Evolutionary conservation across 1,140 invertebrate species (phyloP).

Genomic region (Meloidogyne chitwoodi): DNA sequence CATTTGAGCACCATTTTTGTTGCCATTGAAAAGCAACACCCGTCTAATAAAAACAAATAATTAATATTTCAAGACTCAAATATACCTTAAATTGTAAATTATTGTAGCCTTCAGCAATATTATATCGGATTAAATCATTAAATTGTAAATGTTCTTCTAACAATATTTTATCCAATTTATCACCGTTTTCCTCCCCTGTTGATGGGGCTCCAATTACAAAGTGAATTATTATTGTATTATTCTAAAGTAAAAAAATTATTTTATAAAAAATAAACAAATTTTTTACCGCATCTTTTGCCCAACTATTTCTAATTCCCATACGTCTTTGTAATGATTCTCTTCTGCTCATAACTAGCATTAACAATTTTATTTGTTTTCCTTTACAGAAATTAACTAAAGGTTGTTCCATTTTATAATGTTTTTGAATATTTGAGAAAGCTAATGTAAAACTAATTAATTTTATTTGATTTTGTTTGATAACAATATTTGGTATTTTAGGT

Average conservation of each 20-base stretch:
- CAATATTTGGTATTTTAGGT: not conserved
- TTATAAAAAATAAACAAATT: not conserved
- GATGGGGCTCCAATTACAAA: conserved; percentile 1
- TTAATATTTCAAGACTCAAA: not conserved
- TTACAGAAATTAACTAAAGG: not conserved
- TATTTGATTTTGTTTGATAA: not conserved
- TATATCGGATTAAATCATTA: not conserved
- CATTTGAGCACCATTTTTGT: conserved; percentile 4
- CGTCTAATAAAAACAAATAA: not conserved
- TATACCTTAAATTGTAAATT: conserved; percentile 9
- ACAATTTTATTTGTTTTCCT: conserved; percentile 4
- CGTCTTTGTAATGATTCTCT: not conserved
- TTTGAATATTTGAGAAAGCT: not conserved
- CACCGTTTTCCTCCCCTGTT: not conserved
- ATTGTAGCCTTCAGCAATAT: not conserved
- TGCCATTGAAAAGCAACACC: conserved; percentile 17
- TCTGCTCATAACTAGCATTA: conserved; percentile 12
- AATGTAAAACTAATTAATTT: not conserved
- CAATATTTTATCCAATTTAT: not conserved
- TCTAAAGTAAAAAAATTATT: not conserved
- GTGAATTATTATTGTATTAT: not conserved
- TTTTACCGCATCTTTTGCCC: conserved; percentile 3
- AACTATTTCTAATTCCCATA: conserved; percentile 8
- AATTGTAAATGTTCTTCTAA: not conserved
- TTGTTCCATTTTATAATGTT: not conserved